phyloP scores from a whole-genome alignment of 1,140 invertebrate species.

The Drosophila cardini region DNA sequence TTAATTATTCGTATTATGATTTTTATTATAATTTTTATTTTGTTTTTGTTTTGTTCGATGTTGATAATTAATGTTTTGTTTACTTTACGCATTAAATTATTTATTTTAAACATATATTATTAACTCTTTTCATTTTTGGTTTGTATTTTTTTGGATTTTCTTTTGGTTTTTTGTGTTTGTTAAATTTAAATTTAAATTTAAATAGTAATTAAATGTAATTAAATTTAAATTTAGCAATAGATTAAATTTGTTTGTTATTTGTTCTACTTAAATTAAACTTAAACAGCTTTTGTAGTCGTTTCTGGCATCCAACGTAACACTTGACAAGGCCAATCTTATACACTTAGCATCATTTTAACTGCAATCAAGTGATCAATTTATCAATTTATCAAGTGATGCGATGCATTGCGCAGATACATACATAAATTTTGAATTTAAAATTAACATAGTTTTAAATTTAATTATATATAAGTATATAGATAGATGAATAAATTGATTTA shows the following conservation, averaged over 20 bases:
- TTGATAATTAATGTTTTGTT: conserved; percentile 43
- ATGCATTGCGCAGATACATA: conserved; percentile 35
- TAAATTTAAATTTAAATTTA: conserved; percentile 34
- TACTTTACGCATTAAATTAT: conserved; percentile 51
- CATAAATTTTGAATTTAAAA: conserved; percentile 19
- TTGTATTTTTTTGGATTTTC: conserved; percentile 31
- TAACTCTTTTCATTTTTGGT: conserved; percentile 16
- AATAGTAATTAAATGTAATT: conserved; percentile 68
- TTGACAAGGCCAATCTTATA: conserved; percentile 84
- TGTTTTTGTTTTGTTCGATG: conserved; percentile 30
- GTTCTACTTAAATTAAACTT: conserved; percentile 84
- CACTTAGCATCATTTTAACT: conserved; percentile 84
- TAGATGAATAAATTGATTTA: conserved; percentile 35
- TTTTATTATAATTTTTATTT: conserved; percentile 34
- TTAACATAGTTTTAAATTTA: neutral
- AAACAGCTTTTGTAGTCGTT: conserved; percentile 85
- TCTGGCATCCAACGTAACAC: conserved; percentile 85
- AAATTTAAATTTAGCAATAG: conserved; percentile 79
- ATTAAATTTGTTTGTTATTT: conserved; percentile 77
- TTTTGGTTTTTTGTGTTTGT: conserved; percentile 48
- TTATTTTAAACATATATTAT: conserved; percentile 37
- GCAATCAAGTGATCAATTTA: conserved; percentile 9
- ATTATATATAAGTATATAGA: conserved; percentile 43
- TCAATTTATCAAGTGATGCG: conserved; percentile 11
- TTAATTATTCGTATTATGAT: conserved; percentile 30